Percentiles rank a stretch among this genome's conserved stretches.
Conservation (phyloP, 2,797 vertebrate species). For the Neomorphus geoffroyi region DNA sequence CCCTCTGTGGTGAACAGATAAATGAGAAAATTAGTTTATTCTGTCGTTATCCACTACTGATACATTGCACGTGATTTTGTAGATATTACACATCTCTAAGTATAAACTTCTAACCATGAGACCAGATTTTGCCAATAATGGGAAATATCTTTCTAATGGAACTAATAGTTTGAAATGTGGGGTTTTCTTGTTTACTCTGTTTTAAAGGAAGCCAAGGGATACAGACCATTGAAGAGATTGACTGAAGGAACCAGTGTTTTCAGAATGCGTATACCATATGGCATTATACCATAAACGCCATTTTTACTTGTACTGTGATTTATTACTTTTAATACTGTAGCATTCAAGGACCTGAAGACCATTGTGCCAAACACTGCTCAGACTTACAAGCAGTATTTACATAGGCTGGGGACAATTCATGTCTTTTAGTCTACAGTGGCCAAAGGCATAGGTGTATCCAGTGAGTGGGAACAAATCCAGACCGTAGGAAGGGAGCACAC, state of each 20-base stretch:
- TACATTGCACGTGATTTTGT: background rate
- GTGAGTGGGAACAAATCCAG: background rate
- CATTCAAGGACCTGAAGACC: background rate
- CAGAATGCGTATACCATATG: background rate
- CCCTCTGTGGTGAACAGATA: background rate
- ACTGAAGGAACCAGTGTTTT: background rate
- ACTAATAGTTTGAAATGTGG: background rate
- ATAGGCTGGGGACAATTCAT: rapidly evolving
- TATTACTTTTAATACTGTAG: background rate
- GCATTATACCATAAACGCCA: background rate
- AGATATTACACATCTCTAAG: background rate
- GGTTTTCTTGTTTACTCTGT: background rate
- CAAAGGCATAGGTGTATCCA: background rate
- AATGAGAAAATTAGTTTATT: background rate
- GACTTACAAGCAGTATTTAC: background rate
- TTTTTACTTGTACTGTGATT: background rate
- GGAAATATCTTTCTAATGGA: background rate
- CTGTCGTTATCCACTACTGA: background rate
- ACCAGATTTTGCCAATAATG: background rate
- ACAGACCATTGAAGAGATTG: background rate
- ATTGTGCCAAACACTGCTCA: background rate
- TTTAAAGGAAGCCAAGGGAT: background rate
- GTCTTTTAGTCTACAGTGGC: background rate
- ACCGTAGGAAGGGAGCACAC: background rate
- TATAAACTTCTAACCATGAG: background rate